Conservation (phyloP, 1,140 invertebrate genomes). For the Gyrodactylus salaris region DNA sequence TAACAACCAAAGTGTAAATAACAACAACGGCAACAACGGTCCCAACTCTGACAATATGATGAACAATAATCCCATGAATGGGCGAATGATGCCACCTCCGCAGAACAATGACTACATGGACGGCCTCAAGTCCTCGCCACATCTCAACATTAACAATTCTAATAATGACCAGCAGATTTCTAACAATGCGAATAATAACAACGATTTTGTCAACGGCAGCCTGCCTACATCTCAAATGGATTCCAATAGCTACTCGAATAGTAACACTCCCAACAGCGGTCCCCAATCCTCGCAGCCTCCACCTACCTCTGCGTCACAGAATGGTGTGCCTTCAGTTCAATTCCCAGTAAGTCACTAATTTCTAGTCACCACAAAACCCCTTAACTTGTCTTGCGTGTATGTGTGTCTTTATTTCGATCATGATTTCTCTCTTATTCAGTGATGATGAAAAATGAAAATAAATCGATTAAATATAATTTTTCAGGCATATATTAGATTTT, state of each 20-base stretch:
- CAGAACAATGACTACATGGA: not conserved
- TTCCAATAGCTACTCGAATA: not conserved
- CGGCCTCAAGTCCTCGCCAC: not conserved
- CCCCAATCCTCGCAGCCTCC: not conserved
- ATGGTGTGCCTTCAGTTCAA: not conserved
- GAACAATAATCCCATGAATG: too few relatives aligned
- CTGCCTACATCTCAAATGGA: not conserved
- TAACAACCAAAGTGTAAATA: not conserved
- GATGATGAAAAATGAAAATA: too few relatives aligned
- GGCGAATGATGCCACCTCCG: not conserved
- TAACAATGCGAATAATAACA: not conserved
- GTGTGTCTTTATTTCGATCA: too few relatives aligned
- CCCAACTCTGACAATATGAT: not conserved
- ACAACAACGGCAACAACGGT: too few relatives aligned
- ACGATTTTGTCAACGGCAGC: not conserved
- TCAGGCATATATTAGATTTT: too few relatives aligned
- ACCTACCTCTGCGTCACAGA: not conserved
- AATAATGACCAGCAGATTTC: not conserved
- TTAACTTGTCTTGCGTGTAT: too few relatives aligned
- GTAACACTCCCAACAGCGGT: too few relatives aligned
- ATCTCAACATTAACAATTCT: not conserved
- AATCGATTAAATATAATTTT: too few relatives aligned
- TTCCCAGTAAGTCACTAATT: not conserved
- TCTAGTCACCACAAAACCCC: too few relatives aligned
- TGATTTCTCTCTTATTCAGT: too few relatives aligned